Percentiles rank a stretch among this genome's conserved stretches.
Evolutionary conservation across 2,797 vertebrate genomes (phyloP).

Genomic region (Anolis apletophallus): DNA sequence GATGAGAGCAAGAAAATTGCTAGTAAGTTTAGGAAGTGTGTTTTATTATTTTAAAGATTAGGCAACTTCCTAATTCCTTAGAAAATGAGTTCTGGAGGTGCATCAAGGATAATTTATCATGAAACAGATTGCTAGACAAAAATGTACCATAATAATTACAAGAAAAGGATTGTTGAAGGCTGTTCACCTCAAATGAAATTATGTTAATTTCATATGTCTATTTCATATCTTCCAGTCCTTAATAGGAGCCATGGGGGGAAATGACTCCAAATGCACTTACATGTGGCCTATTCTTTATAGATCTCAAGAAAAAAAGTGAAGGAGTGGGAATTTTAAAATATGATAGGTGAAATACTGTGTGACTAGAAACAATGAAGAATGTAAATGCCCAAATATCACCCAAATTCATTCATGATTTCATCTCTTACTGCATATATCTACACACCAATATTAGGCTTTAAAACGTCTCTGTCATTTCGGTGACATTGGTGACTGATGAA

Average conservation of each 20-base stretch:
- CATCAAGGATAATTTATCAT: not conserved
- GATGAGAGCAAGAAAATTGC: not conserved
- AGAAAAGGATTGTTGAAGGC: not conserved
- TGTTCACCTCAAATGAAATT: not conserved
- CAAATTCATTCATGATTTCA: not conserved
- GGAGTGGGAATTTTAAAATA: not conserved
- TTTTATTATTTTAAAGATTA: not conserved
- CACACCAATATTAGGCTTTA: not conserved
- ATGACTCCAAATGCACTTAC: not conserved
- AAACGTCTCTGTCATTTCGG: not conserved
- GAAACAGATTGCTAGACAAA: not conserved
- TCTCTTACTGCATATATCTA: not conserved
- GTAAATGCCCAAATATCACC: not conserved
- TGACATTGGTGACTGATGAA: not conserved
- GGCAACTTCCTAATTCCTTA: fast-evolving
- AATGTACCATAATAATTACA: not conserved
- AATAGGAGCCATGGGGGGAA: not conserved
- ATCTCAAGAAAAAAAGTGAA: not conserved
- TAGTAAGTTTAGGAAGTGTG: conserved; percentile 2
- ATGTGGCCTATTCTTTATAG: not conserved
- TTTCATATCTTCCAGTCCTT: not conserved
- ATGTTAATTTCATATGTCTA: not conserved
- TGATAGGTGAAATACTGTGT: not conserved
- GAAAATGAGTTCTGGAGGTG: not conserved
- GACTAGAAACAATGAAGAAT: not conserved